Percentiles rank a stretch among this genome's conserved stretches.
Conservation (phyloP, 2,113 vertebrate species). For the Sitta europaea region DNA sequence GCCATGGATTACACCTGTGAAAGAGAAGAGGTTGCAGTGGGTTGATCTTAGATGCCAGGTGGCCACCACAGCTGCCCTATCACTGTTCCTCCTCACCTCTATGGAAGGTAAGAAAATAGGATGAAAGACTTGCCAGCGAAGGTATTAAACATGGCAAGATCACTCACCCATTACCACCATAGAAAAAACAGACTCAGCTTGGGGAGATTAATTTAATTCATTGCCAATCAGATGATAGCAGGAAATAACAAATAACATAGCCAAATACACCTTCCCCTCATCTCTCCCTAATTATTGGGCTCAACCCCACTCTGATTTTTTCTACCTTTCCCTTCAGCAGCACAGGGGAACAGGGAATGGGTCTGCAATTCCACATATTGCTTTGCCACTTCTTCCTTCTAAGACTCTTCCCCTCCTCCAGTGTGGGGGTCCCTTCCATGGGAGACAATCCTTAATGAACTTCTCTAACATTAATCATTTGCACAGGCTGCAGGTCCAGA, state of each 20-base stretch:
- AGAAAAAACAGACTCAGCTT: not conserved
- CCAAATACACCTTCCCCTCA: not conserved
- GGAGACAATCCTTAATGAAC: not conserved
- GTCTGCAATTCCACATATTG: rapidly evolving
- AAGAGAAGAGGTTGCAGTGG: not conserved
- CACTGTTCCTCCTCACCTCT: not conserved
- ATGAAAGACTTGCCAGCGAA: not conserved
- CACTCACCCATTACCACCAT: not conserved
- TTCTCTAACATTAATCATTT: not conserved
- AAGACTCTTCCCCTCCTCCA: not conserved
- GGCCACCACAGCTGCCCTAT: not conserved
- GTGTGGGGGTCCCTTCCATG: no score
- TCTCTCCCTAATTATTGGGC: not conserved
- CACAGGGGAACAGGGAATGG: rapidly evolving
- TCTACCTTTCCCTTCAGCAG: not conserved
- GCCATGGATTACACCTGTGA: not conserved
- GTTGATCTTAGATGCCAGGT: not conserved
- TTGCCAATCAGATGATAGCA: not conserved
- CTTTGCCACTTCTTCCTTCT: not conserved
- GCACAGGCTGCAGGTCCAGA: not conserved
- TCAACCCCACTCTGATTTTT: not conserved
- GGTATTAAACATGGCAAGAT: not conserved
- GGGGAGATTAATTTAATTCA: not conserved
- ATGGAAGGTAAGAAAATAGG: not conserved
- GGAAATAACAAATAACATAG: not conserved